Base-by-base conservation (phyloP, 2,888 invertebrate genomes). In the Sarcophaga subvicina region DNA sequence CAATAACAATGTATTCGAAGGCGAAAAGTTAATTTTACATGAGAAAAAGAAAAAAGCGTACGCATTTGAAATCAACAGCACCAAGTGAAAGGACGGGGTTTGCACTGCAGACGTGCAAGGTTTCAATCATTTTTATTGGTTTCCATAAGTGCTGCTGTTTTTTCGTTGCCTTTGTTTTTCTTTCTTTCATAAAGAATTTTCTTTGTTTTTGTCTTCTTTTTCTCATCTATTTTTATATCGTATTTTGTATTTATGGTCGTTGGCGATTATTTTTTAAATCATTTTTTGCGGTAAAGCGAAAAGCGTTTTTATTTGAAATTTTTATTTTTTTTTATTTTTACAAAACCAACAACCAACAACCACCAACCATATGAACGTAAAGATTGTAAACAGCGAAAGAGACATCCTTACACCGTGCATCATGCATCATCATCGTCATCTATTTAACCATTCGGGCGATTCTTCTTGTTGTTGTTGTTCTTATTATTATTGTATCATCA, bases 201-300 rank as follows among this genome's bases (percentile, higher is more conserved):
- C 22, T 71, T 27, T 62, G 20, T 70, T 72, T 60, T 67, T 22
- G 25, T n/a, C 22, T 62, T 71, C 66, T 67, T 73, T 85, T 73
- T 73, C 37, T 8, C 37, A 37, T 37, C 80, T 80, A 83, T 84
- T 80, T 54, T 54, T 54, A 14, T 84, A 84, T 79, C 37, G 37
- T 10, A 37, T 37, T 37, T 37, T 37, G 72, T 86, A 79, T 78
- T 82, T 82, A 86, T 79, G 79, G 80, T 86, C 54, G 76, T 69
- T 80, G 80, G 83, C 86, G 80, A 83, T 80, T 83, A 83, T 59
- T 82, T 86, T 86, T 83, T 80, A 83, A 86, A 83, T 86, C 83
- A 86, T 83, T 83, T 86, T 83, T 80, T 83, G 84, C 80, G 84
- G 84, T 80, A 62, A 84, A 77, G 76, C 76, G 76, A 77, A 85